Base-by-base conservation (phyloP, 2,797 vertebrate species). In the Botia kubotai region DNA sequence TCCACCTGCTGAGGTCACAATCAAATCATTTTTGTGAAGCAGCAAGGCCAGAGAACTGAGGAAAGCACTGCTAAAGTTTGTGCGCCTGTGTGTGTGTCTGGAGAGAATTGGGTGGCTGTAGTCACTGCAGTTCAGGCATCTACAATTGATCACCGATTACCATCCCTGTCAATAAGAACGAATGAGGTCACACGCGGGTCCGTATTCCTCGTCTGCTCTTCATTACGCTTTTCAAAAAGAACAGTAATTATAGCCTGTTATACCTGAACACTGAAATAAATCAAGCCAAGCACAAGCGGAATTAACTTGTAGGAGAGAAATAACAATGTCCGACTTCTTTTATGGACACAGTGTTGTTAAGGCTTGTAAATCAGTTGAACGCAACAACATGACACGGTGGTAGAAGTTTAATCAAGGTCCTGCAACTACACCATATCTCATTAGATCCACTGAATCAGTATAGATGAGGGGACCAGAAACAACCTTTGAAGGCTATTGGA, bases 91-190 rank as follows among this genome's bases (percentile, higher is more conserved):
- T 23, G 36, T 57, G 52, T 33, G 39, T 52, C 17, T 43, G 2
- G 60, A 16, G 8, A 16, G 14, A 12, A 43, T 14, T 14, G 36
- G 11, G 26, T 55, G 33, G 7, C 19, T 39, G 3, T 66, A 67
- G 17, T 36, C 23, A 71, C 58, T 63, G 72, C 71, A 73, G 67
- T 68, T 71, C 48, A 26, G 68, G 48, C 69, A 77, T 79, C 60
- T 62, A 57, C 68, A 75, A 80, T 80, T 72, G 39, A 87, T 83
- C 75, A 80, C 16, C 52, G n/a, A 72, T 80, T 70, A 63, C 73
- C 43, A 67, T 39, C 75, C 52, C 50, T 83, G 81, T 52, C 72
- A 63, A 79, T 82, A 66, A 71, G 48, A 82, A 82, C 29, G 70
- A 77, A 80, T 78, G 83, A 76, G 80, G 53, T 75, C 63, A 19